Conservation (phyloP, 2,888 invertebrate species). For the Drosophila neotestacea region DNA sequence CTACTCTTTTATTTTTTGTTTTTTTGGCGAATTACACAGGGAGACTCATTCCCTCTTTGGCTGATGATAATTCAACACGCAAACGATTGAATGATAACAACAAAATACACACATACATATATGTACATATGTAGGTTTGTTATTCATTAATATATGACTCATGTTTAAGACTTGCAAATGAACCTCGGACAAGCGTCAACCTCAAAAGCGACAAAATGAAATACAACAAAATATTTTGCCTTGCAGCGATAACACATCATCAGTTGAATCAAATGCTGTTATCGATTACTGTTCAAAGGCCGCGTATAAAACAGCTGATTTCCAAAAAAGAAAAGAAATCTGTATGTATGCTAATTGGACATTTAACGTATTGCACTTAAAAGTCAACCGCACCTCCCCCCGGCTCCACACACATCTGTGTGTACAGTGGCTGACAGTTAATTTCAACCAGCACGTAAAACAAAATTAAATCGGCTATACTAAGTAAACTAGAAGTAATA, state of each 20-base stretch:
- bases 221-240: neutral
- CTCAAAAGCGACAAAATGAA: neutral
- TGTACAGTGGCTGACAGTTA: neutral
- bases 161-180: conserved; percentile 23
- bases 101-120: conserved; percentile 5
- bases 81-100: conserved; percentile 55
- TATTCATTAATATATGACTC: conserved; percentile 36
- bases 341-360: conserved; percentile 56
- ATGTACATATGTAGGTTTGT: conserved; percentile 1
- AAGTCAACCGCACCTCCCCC: neutral
- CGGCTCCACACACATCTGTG: neutral
- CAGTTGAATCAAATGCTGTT: conserved; percentile 9
- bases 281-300: conserved; percentile 40
- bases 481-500: too few species aligned
- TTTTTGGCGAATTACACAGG: conserved; percentile 37
- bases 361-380: conserved; percentile 58
- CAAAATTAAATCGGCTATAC: too few species aligned
- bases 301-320: conserved; percentile 30
- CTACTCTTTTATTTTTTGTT: neutral
- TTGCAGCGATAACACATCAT: conserved; percentile 8
- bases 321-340: neutral
- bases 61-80: conserved; percentile 69
- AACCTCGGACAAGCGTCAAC: neutral
- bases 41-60: conserved; percentile 27
- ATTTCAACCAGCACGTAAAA: too few species aligned